Base-by-base conservation (phyloP, 1,140 invertebrate species). In the Lasioglossum albipes region DNA sequence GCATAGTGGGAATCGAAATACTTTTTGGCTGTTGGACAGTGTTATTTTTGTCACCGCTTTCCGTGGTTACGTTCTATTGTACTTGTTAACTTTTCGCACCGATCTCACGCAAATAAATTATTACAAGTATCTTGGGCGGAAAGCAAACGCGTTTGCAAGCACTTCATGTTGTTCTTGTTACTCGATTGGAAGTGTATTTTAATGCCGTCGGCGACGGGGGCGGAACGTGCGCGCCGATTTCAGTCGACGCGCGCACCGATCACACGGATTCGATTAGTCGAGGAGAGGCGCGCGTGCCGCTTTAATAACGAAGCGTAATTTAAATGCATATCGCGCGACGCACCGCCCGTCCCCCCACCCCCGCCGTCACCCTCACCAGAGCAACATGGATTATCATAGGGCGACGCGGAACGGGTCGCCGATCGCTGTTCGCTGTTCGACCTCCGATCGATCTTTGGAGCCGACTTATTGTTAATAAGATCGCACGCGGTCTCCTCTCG, bases 251-350 rank as follows among this genome's bases (percentile, higher is more conserved):
- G 80, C 66, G 80, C 66, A 64, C 61, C 65, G 79, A 69, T 74
- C 81, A 84, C 83, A 71, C 70, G 74, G 76, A 82, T 82, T 84
- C 82, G 70, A 84, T 84, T 84, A 84, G 83, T 69, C 70, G 65
- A 69, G 49, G 70, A 57, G 52, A 75, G 71, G 65, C 66, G 76
- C 79, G 68, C 74, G 83, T 68, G n/a, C 75, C 80, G 79, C 83
- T 84, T 82, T 82, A 84, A 84, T 84, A 84, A 82, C 80, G 80
- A 69, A 65, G 74, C 75, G 70, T 81, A 84, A 84, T 84, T 84
- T 82, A 84, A 84, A 84, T 84, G 83, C 83, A 84, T 84, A 84
- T 84, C 75, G 77, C 75, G 71, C 61, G 62, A 52, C 70, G 61
- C 59, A 64, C 10, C 36, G 27, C 27, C 27, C 27, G 16, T n/a